Percentiles rank a stretch among this genome's conserved stretches.
Conservation (phyloP, 2,888 invertebrate genomes). For the Drosophila colorata region DNA sequence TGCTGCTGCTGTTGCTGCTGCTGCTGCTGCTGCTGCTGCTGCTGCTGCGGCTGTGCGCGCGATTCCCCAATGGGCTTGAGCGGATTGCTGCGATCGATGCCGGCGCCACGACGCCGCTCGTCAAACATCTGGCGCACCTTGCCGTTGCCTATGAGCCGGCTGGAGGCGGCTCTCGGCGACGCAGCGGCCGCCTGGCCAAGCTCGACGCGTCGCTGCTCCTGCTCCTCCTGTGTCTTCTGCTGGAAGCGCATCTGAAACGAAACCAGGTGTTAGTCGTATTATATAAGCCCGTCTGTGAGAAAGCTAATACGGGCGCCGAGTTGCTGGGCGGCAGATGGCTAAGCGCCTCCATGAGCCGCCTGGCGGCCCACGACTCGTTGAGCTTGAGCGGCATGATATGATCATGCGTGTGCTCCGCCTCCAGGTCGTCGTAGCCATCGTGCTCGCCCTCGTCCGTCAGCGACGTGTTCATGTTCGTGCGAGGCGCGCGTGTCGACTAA, state of each 20-base stretch:
- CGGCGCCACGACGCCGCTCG: slow-evolving; percentile 90
- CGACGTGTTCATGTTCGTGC: slow-evolving; percentile 53
- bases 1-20: slow-evolving; percentile 42
- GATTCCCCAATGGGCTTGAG: slow-evolving; percentile 89
- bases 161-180: slow-evolving; percentile 30
- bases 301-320: slow-evolving; percentile 71
- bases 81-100: slow-evolving; percentile 93
- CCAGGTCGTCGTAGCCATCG: slow-evolving; percentile 26
- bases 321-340: slow-evolving; percentile 81
- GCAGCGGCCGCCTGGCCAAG: slow-evolving; percentile 85
- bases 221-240: slow-evolving; percentile 92
- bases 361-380: slow-evolving; percentile 88
- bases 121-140: slow-evolving; percentile 94
- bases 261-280: not conserved
- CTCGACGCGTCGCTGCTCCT: slow-evolving; percentile 91
- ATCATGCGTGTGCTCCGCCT: slow-evolving; percentile 42
- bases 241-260: slow-evolving; percentile 91
- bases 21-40: slow-evolving; percentile 11
- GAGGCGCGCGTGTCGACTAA: slow-evolving; percentile 64
- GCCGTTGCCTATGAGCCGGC: slow-evolving; percentile 78
- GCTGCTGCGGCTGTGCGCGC: slow-evolving; percentile 18
- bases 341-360: slow-evolving; percentile 86
- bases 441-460: slow-evolving; percentile 40
- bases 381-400: slow-evolving; percentile 85
- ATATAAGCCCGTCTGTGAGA: not conserved